These are phyloP conservation scores for Hiodon alosoides DNA, from an alignment of 2,113 vertebrate species.

Conservation along the genomic window DNA sequence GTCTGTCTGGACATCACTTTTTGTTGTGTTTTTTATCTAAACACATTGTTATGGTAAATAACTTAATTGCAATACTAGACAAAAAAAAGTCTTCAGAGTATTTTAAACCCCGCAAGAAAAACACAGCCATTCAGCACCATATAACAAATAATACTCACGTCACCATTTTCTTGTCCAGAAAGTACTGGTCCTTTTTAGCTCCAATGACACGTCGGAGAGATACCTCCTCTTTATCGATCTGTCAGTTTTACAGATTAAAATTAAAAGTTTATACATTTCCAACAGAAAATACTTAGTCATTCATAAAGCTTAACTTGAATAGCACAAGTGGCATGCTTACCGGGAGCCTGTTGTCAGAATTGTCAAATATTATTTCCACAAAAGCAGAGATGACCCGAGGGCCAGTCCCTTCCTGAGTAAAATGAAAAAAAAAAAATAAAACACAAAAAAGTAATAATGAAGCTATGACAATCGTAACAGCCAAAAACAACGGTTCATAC, in stretches of 20 bases:
- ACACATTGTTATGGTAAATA: too few relatives aligned
- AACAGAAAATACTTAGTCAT: slow-evolving; percentile 7
- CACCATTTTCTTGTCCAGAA: slow-evolving; percentile 99
- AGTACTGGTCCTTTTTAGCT: slow-evolving; percentile 98
- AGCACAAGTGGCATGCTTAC: slow-evolving; percentile 59
- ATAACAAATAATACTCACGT: slow-evolving; percentile 74
- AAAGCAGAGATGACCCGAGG: slow-evolving; percentile 98
- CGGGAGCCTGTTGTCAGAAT: slow-evolving; percentile 94
- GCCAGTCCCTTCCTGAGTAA: slow-evolving; percentile 87
- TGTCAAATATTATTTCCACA: slow-evolving; percentile 99
- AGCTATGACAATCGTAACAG: too few relatives aligned
- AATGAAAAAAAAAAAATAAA: background rate
- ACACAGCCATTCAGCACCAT: too few relatives aligned
- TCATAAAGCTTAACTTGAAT: too few relatives aligned
- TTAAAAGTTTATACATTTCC: too few relatives aligned
- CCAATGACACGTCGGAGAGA: slow-evolving; percentile 97
- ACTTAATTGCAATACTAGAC: too few relatives aligned
- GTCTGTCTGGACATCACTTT: too few relatives aligned
- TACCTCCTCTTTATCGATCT: slow-evolving; percentile 97
- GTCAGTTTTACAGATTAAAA: background rate
- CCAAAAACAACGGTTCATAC: too few relatives aligned
- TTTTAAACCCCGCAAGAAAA: too few relatives aligned
- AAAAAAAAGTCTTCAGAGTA: too few relatives aligned
- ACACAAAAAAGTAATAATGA: background rate
- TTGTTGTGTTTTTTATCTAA: too few relatives aligned